These are phyloP conservation scores for Drosophila neotestacea DNA, from an alignment of 2,888 invertebrate species.

Conservation along the genomic window DNA sequence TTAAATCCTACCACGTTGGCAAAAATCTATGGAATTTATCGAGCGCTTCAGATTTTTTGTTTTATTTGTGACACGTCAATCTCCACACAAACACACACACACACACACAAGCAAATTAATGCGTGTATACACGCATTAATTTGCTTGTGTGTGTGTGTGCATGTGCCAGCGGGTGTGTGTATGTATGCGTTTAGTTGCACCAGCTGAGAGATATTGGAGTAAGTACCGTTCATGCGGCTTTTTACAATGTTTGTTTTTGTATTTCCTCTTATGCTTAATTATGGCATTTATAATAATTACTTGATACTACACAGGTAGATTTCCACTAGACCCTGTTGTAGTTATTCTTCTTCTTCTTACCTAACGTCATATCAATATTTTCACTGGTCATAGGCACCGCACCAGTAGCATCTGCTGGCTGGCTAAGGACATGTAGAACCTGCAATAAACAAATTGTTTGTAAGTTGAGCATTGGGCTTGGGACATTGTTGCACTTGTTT, in stretches of 20 bases:
- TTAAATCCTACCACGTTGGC: constrained; percentile 45
- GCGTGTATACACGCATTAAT: constrained; percentile 5
- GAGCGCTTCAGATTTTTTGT: constrained; percentile 32
- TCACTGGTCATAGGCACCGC: constrained; percentile 92
- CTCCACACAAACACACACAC: constrained; percentile 12
- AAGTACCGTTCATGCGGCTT: constrained; percentile 27
- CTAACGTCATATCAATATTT: constrained; percentile 94
- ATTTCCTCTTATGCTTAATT: constrained; percentile 11
- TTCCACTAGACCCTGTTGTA: constrained; percentile 1
- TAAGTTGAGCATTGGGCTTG: background rate
- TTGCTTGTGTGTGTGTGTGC: background rate
- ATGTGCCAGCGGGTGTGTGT: background rate
- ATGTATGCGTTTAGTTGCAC: constrained; percentile 19
- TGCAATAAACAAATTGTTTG: constrained; percentile 45
- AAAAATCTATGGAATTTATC: constrained; percentile 38
- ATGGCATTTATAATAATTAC: background rate
- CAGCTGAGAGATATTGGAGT: constrained; percentile 36
- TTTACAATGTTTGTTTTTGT: constrained; percentile 18
- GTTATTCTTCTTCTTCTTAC: constrained; percentile 86
- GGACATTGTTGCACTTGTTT: background rate
- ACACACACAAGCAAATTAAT: too few species aligned
- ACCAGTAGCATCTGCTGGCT: constrained; percentile 90
- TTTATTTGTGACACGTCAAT: constrained; percentile 65
- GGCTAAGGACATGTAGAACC: constrained; percentile 87
- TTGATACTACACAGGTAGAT: background rate